Evolutionary conservation across 2,888 invertebrate genomes (phyloP), one percentile per base, ranked within the genome.

Genomic region (Drosophila subsilvestris): DNA sequence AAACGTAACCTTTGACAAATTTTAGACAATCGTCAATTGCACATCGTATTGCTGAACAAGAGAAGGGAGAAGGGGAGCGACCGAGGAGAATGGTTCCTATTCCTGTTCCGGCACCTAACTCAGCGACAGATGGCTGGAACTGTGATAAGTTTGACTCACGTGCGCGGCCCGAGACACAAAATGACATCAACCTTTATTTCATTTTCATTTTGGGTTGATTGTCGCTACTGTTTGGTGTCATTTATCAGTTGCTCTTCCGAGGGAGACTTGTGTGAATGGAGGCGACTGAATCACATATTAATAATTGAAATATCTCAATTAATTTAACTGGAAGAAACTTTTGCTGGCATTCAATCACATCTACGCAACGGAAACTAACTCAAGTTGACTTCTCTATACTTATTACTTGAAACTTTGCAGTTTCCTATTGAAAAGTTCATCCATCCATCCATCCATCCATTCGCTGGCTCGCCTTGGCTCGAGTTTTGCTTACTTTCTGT

Each of bases 1-100:
- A 76, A 88, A 78, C 74, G 79, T 81, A 69, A 67, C 75, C 66
- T 88, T 73, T 88, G 88, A 89, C 89, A 87, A 87, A 88, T 87
- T 87, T 73, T 77, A 79, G 89, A 77, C 83, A 88, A 77, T 86
- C 78, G 70, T 84, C 85, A 79, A 85, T 88, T 79, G 83, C 57
- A 60, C 76, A 67, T 53, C 32, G 70, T 70, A 83, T 83, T 65
- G 63, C 51, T 43, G 51, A 43, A 17, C 0, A n/a, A 32, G 20
- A 45, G 20, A n/a, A 18, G 2, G 42, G 8, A 27, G 14, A 4
- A n/a, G 27, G 37, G 42, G n/a, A n/a, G n/a, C n/a, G n/a, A 42
- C 25, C 1, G 42, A 6, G 57, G n/a, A n/a, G n/a, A n/a, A n/a
- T n/a, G n/a, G 55, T 48, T 67, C 68, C 43, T 27, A 49, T 69